Evolutionary conservation across 1,140 invertebrate species (phyloP), one percentile per base, ranked within the genome.

Genomic region (Heliconius hermathena): DNA sequence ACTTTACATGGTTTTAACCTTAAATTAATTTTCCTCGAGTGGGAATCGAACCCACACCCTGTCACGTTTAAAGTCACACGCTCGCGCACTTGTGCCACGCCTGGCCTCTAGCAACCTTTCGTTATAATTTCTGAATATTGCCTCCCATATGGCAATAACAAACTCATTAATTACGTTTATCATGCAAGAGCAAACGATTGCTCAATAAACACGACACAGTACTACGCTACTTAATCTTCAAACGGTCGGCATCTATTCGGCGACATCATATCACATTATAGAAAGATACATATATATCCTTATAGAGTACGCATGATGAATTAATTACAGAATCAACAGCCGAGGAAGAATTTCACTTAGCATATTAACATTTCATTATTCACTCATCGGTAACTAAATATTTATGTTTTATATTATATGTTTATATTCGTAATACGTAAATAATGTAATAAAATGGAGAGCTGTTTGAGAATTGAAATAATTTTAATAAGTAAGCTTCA

Each of bases 141-240:
- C 4, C 26, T 29, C 11, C 26, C 26, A 29, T 13, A 29, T 13
- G 11, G 11, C 9, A 29, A 29, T 6, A 29, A 13, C 60, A 13
- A 13, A 11, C 60, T 66, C 57, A 66, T 66, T 29, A 29, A 29
- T 66, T 29, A 29, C 22, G 8, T 26, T 66, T 66, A 66, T 66
- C 60, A 66, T 29, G 13, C 22, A 26, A 66, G 22, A 66, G 60
- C 60, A 66, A 66, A 66, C 13, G 60, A 66, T 66, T 66, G 60
- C 60, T 66, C 60, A 26, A 66, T 66, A 66, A 66, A 66, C 60
- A 66, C 11, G 26, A 29, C 26, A 26, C 9, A 8, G 20, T 60
- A 26, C 60, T 66, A 16, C 60, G 22, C 60, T 66, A 66, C 18
- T 66, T 66, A 66, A 66, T 66, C 60, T 66, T 66, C 60, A 29